Evolutionary conservation across 2,797 vertebrate genomes (phyloP).

Genomic region (Melanotaenia boesemani): DNA sequence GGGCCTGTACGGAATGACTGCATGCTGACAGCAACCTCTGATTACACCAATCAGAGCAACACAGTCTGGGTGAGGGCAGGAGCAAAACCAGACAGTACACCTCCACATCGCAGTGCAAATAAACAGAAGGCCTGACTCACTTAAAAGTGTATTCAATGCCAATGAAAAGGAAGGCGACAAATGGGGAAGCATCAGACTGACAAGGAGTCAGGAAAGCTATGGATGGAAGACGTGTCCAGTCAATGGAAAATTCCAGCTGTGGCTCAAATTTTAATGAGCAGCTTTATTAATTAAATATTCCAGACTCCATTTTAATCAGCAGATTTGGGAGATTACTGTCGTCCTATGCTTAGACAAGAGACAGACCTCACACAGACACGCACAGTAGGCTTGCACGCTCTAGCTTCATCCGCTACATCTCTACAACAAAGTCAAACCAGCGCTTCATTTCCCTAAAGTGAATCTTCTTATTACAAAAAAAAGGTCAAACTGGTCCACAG

Average conservation of each 20-base stretch:
- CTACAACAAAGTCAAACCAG: conserved; percentile 66
- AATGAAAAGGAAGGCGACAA: conserved; percentile 38
- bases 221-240: conserved; percentile 43
- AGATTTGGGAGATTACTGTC: conserved; percentile 70
- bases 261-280: conserved; percentile 68
- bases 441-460: conserved; percentile 71
- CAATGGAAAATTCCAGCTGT: conserved; percentile 57
- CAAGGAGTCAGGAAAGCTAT: conserved; percentile 25
- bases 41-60: conserved; percentile 74
- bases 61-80: conserved; percentile 61
- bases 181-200: conserved; percentile 16
- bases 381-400: conserved; percentile 21
- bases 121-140: conserved; percentile 67
- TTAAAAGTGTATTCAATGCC: conserved; percentile 50
- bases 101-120: conserved; percentile 67
- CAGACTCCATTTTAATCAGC: conserved; percentile 75
- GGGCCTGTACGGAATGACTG: conserved; percentile 54
- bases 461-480: conserved; percentile 74
- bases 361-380: conserved; percentile 53
- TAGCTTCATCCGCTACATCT: conserved; percentile 47
- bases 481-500: conserved; percentile 78
- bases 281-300: conserved; percentile 75
- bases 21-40: conserved; percentile 74
- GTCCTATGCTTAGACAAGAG: conserved; percentile 37
- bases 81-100: conserved; percentile 67